Percentiles rank a stretch among this genome's conserved stretches.
phyloP scores from a whole-genome alignment of 2,113 vertebrate genomes.

The Pollimyrus isidori region DNA sequence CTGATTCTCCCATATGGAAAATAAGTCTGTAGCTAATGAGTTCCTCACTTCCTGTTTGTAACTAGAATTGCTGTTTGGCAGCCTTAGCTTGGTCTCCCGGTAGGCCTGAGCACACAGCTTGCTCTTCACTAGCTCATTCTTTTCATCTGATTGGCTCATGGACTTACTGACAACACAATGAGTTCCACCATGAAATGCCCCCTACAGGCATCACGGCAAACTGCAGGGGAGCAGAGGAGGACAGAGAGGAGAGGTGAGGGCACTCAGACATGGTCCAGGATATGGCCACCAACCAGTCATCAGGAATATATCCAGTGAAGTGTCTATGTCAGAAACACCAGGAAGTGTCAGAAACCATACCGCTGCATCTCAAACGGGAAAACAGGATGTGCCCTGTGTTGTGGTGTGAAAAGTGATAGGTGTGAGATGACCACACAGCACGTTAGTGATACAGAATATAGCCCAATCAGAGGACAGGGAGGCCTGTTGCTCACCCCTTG shows the following conservation, averaged over 20 bases:
- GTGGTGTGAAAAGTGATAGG: background rate
- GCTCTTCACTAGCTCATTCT: background rate
- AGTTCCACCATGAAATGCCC: background rate
- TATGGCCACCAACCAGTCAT: background rate
- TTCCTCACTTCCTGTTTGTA: background rate
- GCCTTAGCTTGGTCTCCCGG: background rate
- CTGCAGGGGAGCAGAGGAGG: background rate
- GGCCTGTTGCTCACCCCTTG: constrained; percentile 45
- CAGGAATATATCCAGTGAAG: background rate
- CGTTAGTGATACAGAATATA: background rate
- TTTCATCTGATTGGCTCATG: background rate
- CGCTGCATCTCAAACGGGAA: background rate
- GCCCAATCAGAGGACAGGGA: background rate
- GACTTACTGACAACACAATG: background rate
- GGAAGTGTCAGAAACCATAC: background rate
- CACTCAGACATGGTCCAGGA: background rate
- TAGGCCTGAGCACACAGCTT: background rate
- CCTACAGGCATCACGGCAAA: background rate
- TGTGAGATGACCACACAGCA: background rate
- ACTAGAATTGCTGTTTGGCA: background rate
- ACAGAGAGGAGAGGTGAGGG: background rate
- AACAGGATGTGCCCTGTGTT: background rate
- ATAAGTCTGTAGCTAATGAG: background rate
- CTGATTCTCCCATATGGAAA: background rate
- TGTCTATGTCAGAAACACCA: background rate